A percentile compares a stretch with the other conserved stretches of the same genome.
phyloP scores from a whole-genome alignment of 2,888 invertebrate species.

The Cantharis rufa region DNA sequence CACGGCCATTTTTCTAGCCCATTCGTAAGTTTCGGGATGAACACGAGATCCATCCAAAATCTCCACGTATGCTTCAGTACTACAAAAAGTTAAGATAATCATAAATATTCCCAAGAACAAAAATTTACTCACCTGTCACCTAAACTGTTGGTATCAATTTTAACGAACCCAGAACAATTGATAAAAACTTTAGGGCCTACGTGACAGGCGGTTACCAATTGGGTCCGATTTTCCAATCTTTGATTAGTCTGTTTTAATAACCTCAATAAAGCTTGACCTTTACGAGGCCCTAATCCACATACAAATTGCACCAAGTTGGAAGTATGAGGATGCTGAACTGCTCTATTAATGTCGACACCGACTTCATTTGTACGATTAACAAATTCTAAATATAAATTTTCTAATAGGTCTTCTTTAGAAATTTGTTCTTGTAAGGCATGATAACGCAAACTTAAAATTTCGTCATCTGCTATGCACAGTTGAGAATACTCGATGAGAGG shows the following conservation, averaged over 20 bases:
- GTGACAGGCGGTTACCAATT: constrained; percentile 92
- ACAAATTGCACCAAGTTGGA: constrained; percentile 93
- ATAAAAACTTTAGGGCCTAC: constrained; percentile 96
- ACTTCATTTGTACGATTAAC: constrained; percentile 97
- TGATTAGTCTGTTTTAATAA: constrained; percentile 90
- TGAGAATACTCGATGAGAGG: constrained; percentile 96
- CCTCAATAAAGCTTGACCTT: constrained; percentile 85
- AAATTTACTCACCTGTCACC: constrained; percentile 68
- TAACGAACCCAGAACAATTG: constrained; percentile 98
- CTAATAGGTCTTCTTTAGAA: constrained; percentile 82
- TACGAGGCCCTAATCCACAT: constrained; percentile 94
- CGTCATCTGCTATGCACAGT: constrained; percentile 93
- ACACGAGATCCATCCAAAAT: constrained; percentile 96
- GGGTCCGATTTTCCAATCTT: constrained; percentile 90
- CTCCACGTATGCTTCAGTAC: constrained; percentile 93
- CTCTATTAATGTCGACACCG: constrained; percentile 94
- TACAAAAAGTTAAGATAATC: constrained; percentile 38
- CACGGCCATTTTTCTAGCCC: constrained; percentile 99
- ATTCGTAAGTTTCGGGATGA: constrained; percentile 99
- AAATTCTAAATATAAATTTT: constrained; percentile 85
- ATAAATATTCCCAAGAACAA: background rate
- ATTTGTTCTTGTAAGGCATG: constrained; percentile 80
- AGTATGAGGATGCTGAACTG: constrained; percentile 86
- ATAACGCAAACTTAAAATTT: constrained; percentile 91
- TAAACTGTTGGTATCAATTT: constrained; percentile 94